Evolutionary conservation across 2,888 invertebrate species (phyloP), one percentile per base, ranked within the genome.

Genomic region (Parnassius glacialis): DNA sequence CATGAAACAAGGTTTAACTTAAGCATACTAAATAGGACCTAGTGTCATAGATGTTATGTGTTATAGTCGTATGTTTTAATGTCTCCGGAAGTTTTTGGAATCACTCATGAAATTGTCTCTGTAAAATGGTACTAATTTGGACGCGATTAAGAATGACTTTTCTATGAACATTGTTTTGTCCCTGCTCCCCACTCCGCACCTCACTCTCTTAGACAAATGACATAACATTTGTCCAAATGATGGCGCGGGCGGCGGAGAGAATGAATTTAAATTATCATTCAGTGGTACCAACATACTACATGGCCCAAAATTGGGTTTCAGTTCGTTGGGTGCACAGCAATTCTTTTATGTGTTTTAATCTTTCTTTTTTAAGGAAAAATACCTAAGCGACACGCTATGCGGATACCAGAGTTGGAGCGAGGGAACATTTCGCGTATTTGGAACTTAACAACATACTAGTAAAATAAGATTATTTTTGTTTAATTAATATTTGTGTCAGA

Each of bases 181-280:
- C 73, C 76, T 77, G 64, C 52, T 75, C 76, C 83, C 82, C 82
- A 71, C 78, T 67, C 81, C 78, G 68, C 76, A 67, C 78, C 73
- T 75, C 85, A 80, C 72, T 71, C 90, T 86, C 86, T 84, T 83
- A 90, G 92, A 92, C 86, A 92, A 92, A 92, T 92, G 91, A 89
- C 83, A 84, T 84, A 85, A 84, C 92, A 92, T 92, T 92, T 92
- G 92, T 92, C 92, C 92, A 90, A 92, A 92, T 92, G 92, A 92
- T 92, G 92, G 92, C 91, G 91, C 90, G 90, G 91, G 91, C 90
- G 91, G 86, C 85, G 85, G 84, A 92, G 92, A 92, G 91, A 92
- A 92, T 92, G 92, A 92, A 92, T 92, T 92, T 92, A 92, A 92
- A 92, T 92, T 92, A 92, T 92, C 92, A 92, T 92, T 90, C 92